Evolutionary conservation across 2,888 invertebrate species (phyloP), one percentile per base, ranked within the genome.

Genomic region (Spilarctia lutea): DNA sequence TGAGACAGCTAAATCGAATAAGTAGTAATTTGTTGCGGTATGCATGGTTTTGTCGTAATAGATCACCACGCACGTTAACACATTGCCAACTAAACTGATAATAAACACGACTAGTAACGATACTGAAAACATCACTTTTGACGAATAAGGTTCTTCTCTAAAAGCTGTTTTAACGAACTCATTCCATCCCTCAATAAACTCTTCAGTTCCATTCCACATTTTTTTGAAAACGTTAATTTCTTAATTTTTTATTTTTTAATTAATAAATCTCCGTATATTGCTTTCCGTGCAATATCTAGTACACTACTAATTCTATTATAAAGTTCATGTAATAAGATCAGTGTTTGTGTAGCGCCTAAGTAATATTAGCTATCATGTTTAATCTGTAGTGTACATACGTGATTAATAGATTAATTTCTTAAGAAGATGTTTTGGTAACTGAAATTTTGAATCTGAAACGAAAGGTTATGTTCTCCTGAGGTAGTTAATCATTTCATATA

Each of bases 31-130:
- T 27, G 93, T 95, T 0, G 91, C 92, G 0, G 94, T 94, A 74
- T 93, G 94, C 94, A 94, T 93, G 35, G 88, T 90, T 71, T 84
- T 92, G 77, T 94, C 93, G 65, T 84, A 89, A 82, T 92, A 93
- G 73, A 94, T 88, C 82, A 96, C 88, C 86, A 95, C 79, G 86
- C 94, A 93, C 76, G 95, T 92, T 81, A 96, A 83, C 68, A 95
- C 75, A 77, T 95, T 94, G 0, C 93, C 94, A 4, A 91, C 79
- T 1, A 93, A 75, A 33, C 83, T 81, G 16, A 75, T 77, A 11
- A 85, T 30, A 66, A 83, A 84, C 30, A 86, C 77, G 0, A 82
- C 73, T 8, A 78, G 69, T 73, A 85, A 65, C 27, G 76, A 83
- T 33, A 81, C 63, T 52, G 76, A 81, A 74, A 76, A 84, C 65